Conservation (phyloP, 2,113 vertebrate species). For the Raja brachyura region DNA sequence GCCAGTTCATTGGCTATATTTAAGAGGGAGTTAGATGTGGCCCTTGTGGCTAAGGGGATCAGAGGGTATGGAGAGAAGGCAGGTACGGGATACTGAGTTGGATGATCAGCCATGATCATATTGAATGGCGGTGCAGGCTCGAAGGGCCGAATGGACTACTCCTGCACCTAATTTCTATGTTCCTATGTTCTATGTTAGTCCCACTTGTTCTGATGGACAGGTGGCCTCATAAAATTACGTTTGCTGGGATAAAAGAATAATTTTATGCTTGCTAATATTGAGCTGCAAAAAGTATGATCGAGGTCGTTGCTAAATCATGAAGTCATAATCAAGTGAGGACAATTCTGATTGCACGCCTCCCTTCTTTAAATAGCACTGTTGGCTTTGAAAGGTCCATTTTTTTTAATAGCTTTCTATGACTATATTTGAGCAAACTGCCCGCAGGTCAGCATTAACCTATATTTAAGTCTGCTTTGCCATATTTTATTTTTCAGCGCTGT, state of each 20-base stretch:
- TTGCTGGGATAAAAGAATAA: not conserved
- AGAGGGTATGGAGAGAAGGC: too few relatives aligned
- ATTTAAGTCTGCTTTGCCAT: constrained; percentile 18
- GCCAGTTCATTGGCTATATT: too few relatives aligned
- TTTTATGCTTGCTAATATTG: not conserved
- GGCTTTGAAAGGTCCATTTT: not conserved
- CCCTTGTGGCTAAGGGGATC: too few relatives aligned
- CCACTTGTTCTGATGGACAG: not conserved
- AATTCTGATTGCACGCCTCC: not conserved
- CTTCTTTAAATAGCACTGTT: not conserved
- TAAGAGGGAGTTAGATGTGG: too few relatives aligned
- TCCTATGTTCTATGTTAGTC: too few relatives aligned
- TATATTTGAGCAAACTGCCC: not conserved
- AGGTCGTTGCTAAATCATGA: not conserved
- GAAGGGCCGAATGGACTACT: too few relatives aligned
- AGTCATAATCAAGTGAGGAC: not conserved
- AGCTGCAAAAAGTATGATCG: not conserved
- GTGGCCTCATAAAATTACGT: not conserved
- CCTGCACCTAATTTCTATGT: too few relatives aligned
- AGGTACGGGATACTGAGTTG: too few relatives aligned
- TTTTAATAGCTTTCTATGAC: not conserved
- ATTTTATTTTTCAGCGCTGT: not conserved
- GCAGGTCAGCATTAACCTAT: constrained; percentile 30
- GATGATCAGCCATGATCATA: too few relatives aligned
- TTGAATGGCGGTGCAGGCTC: too few relatives aligned